These are phyloP conservation scores for Panthera tigris DNA, from an alignment of 2,113 vertebrate genomes.

Conservation along the genomic window DNA sequence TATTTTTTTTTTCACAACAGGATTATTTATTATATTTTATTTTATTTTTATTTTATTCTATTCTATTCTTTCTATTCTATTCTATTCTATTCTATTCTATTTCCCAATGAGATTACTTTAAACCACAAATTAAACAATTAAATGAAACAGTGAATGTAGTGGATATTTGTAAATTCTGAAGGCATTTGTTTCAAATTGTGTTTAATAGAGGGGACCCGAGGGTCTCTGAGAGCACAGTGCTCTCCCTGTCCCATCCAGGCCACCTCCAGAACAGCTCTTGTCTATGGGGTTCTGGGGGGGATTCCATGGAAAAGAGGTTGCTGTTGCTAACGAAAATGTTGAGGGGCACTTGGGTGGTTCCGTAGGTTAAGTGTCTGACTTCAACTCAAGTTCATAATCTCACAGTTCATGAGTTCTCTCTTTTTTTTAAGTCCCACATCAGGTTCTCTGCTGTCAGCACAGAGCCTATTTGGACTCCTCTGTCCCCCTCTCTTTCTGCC, in stretches of 20 bases:
- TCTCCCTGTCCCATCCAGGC: background rate
- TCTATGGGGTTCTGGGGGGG: background rate
- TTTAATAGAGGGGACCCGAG: background rate
- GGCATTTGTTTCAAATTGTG: background rate
- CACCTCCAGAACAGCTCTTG: background rate
- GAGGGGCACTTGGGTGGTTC: no score
- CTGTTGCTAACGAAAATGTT: background rate
- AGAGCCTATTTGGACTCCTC: no score
- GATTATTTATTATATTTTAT: background rate
- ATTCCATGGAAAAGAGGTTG: background rate
- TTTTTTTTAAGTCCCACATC: no score
- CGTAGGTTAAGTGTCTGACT: no score
- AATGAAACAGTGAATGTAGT: background rate
- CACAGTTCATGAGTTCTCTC: no score
- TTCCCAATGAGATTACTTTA: background rate
- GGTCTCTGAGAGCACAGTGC: background rate
- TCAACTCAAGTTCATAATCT: no score
- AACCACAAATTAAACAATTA: constrained; percentile 8
- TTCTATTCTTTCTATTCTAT: background rate
- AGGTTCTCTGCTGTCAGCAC: no score
- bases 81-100: background rate
- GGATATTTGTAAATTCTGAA: background rate
- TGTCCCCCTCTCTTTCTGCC: no score
- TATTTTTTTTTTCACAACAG: background rate
- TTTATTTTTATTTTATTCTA: background rate